Conservation (phyloP, 2,797 vertebrate genomes). For the Sciurus vulgaris region DNA sequence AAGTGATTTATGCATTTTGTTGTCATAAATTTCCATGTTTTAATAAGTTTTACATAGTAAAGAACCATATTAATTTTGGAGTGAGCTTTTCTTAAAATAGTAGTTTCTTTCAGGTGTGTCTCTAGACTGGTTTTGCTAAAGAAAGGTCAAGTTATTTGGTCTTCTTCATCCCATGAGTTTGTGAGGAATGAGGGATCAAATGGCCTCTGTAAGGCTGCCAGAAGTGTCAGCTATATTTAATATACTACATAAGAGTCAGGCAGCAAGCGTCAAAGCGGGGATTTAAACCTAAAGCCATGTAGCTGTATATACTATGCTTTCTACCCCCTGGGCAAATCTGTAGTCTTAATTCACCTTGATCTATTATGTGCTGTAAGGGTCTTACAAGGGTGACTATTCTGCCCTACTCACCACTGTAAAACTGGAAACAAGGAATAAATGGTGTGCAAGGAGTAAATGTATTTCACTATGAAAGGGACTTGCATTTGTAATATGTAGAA, state of each 20-base stretch:
- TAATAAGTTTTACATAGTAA: constrained; percentile 77
- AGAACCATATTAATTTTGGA: constrained; percentile 67
- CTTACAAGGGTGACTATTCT: background rate
- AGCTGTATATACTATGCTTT: background rate
- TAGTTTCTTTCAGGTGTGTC: constrained; percentile 81
- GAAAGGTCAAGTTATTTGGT: constrained; percentile 79
- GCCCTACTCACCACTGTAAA: background rate
- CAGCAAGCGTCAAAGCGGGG: constrained; percentile 43
- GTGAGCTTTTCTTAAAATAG: constrained; percentile 67
- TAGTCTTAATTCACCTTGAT: constrained; percentile 18
- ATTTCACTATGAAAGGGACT: background rate
- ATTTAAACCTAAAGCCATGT: constrained; percentile 12
- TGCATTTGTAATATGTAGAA: constrained; percentile 36
- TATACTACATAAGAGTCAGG: background rate
- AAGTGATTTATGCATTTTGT: background rate
- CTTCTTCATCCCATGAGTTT: constrained; percentile 79
- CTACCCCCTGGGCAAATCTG: background rate
- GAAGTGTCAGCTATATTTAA: constrained; percentile 79
- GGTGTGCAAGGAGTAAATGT: background rate
- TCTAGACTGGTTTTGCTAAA: constrained; percentile 81
- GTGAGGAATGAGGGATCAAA: constrained; percentile 81
- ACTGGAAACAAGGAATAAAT: background rate
- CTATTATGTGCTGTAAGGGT: background rate
- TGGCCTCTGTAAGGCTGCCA: constrained; percentile 77
- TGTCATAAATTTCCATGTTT: constrained; percentile 65